These are phyloP conservation scores for Haliaeetus leucogaster DNA, from an alignment of 2,113 vertebrate species.

Conservation along the genomic window DNA sequence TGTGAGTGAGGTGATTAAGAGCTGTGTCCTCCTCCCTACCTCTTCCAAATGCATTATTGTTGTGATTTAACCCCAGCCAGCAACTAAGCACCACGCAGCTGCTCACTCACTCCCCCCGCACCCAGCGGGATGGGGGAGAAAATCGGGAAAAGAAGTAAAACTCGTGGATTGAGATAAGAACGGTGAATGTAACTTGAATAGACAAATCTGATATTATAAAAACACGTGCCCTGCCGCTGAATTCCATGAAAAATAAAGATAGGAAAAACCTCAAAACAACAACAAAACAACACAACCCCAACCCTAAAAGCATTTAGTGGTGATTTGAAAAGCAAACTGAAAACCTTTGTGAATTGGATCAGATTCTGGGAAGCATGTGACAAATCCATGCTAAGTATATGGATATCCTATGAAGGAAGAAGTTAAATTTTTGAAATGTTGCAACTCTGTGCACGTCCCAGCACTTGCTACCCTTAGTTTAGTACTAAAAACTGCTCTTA, in stretches of 20 bases:
- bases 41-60: neutral
- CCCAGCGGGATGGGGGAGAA: too few relatives aligned
- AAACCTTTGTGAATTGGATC: neutral
- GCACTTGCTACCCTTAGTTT: neutral
- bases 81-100: too few relatives aligned
- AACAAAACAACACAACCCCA: neutral
- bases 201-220: neutral
- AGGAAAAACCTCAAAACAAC: too few relatives aligned
- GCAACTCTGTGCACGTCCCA: neutral
- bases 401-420: neutral
- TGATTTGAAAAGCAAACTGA: neutral
- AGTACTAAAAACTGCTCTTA: neutral
- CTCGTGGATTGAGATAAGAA: too few relatives aligned
- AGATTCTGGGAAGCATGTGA: neutral
- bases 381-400: neutral
- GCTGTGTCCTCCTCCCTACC: neutral
- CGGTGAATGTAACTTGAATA: neutral
- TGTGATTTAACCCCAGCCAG: too few relatives aligned
- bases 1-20: neutral
- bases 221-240: accelerated
- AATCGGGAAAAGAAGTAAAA: too few relatives aligned
- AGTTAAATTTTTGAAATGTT: neutral
- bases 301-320: neutral
- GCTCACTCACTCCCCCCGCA: too few relatives aligned
- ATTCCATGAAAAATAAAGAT: neutral